Percentiles rank a stretch among this genome's conserved stretches.
These are phyloP conservation scores for Synanthedon tipuliformis DNA, from an alignment of 2,888 invertebrate species.

Conservation along the genomic window DNA sequence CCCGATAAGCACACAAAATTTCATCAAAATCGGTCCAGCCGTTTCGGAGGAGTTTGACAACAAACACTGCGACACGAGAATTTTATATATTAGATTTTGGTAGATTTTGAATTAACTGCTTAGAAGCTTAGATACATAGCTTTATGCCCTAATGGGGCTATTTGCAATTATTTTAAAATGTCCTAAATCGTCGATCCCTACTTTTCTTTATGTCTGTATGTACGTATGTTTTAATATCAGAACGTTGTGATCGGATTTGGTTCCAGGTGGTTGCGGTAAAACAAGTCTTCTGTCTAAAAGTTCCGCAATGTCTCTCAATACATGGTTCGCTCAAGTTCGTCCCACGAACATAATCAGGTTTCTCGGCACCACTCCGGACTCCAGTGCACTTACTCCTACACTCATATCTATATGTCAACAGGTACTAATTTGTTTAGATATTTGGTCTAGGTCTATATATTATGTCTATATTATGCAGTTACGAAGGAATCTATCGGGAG, in stretches of 20 bases:
- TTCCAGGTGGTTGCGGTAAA: slow-evolving; percentile 97
- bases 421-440: slow-evolving; percentile 59
- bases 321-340: slow-evolving; percentile 79
- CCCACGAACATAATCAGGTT: slow-evolving; percentile 92
- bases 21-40: too few species aligned
- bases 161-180: too few species aligned
- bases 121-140: background rate
- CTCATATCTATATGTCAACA: slow-evolving; percentile 96
- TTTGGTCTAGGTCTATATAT: background rate
- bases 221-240: too few species aligned
- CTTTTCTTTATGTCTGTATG: too few species aligned
- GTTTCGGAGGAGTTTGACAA: too few species aligned
- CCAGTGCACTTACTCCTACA: slow-evolving; percentile 93
- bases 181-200: too few species aligned
- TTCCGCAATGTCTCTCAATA: slow-evolving; percentile 80
- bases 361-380: slow-evolving; percentile 96
- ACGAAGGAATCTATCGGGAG: too few species aligned
- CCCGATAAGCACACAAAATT: too few species aligned
- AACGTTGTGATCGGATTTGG: too few species aligned
- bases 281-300: slow-evolving; percentile 95
- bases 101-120: background rate
- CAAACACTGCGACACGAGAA: too few species aligned
- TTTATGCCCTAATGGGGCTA: too few species aligned
- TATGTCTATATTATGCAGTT: background rate
- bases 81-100: too few species aligned